phyloP scores from a whole-genome alignment of 2,113 vertebrate genomes.

The Apaloderma vittatum region DNA sequence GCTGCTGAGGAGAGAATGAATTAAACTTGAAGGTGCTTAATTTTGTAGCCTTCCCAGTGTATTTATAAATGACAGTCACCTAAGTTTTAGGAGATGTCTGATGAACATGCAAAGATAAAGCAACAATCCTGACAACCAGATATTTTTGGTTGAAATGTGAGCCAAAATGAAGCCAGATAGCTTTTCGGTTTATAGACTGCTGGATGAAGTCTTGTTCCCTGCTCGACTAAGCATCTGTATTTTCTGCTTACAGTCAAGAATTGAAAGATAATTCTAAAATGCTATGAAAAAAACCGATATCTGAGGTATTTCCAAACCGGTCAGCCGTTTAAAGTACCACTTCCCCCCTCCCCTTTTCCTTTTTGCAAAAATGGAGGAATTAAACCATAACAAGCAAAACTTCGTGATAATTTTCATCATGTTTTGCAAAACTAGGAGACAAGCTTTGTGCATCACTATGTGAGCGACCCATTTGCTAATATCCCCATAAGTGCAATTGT shows the following conservation, averaged over 20 bases:
- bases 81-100: not conserved
- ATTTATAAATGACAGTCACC: not conserved
- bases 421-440: not conserved
- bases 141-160: not conserved
- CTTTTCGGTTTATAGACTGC: not conserved
- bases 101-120: not conserved
- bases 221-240: not conserved
- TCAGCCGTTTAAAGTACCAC: not conserved
- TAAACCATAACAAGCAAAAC: not conserved
- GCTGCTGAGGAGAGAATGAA: not conserved
- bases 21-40: not conserved
- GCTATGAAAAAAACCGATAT: not conserved
- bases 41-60: not conserved
- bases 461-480: not conserved
- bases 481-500: not conserved
- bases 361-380: not conserved
- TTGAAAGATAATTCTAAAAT: not conserved
- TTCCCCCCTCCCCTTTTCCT: not conserved
- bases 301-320: not conserved
- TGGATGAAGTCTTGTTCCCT: not conserved
- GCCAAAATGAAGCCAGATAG: not conserved
- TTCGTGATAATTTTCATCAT: not conserved
- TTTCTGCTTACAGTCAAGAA: not conserved
- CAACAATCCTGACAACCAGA: not conserved
- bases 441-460: not conserved